A percentile compares a stretch with the other conserved stretches of the same genome.
Evolutionary conservation across 2,113 vertebrate genomes (phyloP).

Genomic region (Eubucco bourcierii): DNA sequence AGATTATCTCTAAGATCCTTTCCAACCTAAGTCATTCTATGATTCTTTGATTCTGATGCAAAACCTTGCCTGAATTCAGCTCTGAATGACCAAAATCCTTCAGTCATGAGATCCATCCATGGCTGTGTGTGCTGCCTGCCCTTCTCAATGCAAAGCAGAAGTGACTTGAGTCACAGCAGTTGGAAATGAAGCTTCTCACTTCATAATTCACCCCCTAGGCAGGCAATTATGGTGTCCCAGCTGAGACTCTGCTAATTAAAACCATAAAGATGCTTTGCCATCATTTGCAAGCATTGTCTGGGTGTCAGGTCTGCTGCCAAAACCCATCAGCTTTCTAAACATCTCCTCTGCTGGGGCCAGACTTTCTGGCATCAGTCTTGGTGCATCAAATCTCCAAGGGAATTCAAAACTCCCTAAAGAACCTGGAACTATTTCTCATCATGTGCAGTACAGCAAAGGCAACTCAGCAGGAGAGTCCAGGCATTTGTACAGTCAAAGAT

Average conservation of each 20-base stretch:
- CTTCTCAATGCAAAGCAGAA: not conserved
- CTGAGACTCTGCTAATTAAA: not conserved
- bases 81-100: not conserved
- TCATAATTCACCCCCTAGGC: not conserved
- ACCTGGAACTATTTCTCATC: not conserved
- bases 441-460: not conserved
- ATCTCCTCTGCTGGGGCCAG: not conserved
- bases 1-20: too few species aligned
- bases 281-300: not conserved
- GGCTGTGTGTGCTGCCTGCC: not conserved
- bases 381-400: not conserved
- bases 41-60: not conserved
- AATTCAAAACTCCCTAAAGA: not conserved
- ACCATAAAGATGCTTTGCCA: not conserved
- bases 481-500: not conserved
- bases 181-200: not conserved
- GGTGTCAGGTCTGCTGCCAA: not conserved
- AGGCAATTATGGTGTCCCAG: not conserved
- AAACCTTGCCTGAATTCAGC: not conserved
- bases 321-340: not conserved
- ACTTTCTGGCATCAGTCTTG: not conserved
- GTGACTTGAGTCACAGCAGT: not conserved
- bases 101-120: not conserved
- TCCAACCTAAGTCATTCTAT: too few species aligned
- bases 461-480: not conserved